Evolutionary conservation across 2,888 invertebrate genomes (phyloP).

Genomic region (Leuctra nigra): DNA sequence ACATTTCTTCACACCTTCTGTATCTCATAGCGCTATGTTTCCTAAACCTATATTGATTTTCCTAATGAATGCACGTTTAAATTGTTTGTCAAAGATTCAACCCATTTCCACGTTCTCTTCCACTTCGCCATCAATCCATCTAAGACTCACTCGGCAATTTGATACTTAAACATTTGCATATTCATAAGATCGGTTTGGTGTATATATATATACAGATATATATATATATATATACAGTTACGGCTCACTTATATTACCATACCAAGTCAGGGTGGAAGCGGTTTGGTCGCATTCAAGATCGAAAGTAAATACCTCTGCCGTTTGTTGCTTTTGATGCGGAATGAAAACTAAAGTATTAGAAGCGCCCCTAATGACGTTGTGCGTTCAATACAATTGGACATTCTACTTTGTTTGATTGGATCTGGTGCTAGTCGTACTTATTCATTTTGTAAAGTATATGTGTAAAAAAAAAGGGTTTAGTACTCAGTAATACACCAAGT

Average conservation of each 20-base stretch:
- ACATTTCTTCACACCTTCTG: too few species aligned
- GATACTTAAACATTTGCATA: slow-evolving; percentile 3
- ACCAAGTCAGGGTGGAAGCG: neutral
- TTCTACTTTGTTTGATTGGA: too few species aligned
- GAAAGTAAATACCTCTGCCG: slow-evolving; percentile 9
- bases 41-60: neutral
- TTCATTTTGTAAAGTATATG: too few species aligned
- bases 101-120: neutral
- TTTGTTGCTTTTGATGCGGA: neutral
- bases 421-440: too few species aligned
- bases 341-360: neutral
- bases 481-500: too few species aligned
- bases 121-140: slow-evolving; percentile 10
- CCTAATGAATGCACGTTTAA: neutral
- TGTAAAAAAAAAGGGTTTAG: too few species aligned
- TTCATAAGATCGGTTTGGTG: slow-evolving; percentile 10
- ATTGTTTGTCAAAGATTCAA: neutral
- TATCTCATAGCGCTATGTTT: too few species aligned
- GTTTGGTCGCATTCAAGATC: neutral
- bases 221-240: too few species aligned
- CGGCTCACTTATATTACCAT: slow-evolving; percentile 11
- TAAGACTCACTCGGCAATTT: neutral
- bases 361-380: neutral
- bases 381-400: too few species aligned
- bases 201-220: too few species aligned